phyloP scores from a whole-genome alignment of 2,888 invertebrate genomes.

The Blastobasis adustella region DNA sequence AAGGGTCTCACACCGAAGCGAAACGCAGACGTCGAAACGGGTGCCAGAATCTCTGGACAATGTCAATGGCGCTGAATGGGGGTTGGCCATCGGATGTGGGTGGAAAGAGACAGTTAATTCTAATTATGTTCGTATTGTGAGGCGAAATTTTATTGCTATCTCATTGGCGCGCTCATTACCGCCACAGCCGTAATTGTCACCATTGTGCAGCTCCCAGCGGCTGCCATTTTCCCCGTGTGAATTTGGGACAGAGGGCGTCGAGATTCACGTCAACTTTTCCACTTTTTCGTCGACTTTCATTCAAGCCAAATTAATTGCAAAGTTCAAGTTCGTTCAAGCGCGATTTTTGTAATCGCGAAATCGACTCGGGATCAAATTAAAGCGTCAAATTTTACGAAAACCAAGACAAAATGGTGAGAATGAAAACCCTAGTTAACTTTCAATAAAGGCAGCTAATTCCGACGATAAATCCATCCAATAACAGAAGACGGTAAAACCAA shows the following conservation, averaged over 20 bases:
- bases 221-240: conserved; percentile 64
- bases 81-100: conserved; percentile 60
- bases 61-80: conserved; percentile 47
- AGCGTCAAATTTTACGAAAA: not conserved
- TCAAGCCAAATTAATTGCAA: conserved; percentile 20
- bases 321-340: not conserved
- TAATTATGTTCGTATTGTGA: conserved; percentile 69
- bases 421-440: not conserved
- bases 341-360: not conserved
- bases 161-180: conserved; percentile 67
- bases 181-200: conserved; percentile 54
- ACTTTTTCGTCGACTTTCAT: conserved; percentile 26
- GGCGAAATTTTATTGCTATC: conserved; percentile 70
- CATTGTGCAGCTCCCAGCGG: conserved; percentile 43
- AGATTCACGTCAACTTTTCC: conserved; percentile 34
- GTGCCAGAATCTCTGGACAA: conserved; percentile 29
- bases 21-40: conserved; percentile 10
- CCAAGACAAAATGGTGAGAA: not conserved
- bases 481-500: conserved; percentile 12
- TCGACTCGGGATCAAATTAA: not conserved
- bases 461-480: conserved; percentile 10
- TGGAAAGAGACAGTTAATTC: conserved; percentile 70
- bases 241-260: conserved; percentile 44
- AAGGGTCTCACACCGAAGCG: not conserved
- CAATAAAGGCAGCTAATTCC: not conserved